Conservation (phyloP, 1,140 invertebrate species). For the Semibalanus balanoides region DNA sequence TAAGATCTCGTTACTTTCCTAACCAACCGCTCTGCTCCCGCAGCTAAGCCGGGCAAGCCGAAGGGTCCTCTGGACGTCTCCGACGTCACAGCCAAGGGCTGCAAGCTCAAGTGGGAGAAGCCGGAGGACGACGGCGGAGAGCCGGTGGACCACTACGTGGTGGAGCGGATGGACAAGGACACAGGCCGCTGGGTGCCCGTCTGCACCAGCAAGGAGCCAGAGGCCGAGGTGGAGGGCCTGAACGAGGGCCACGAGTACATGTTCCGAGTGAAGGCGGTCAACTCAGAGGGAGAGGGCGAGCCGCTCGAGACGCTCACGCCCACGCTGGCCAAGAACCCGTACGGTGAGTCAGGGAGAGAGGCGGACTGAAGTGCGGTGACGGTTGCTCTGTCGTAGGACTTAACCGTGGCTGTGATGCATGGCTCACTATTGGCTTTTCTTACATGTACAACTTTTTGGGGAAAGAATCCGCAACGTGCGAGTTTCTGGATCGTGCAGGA, state of each 20-base stretch:
- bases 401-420: too few species aligned
- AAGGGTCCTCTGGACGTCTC: conserved; percentile 65
- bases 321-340: conserved; percentile 83
- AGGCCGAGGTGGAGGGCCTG: conserved; percentile 20
- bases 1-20: too few species aligned
- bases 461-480: too few species aligned
- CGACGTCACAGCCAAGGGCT: conserved; percentile 80
- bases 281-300: conserved; percentile 87
- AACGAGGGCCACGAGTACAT: conserved; percentile 78
- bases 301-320: conserved; percentile 66
- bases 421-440: too few species aligned
- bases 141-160: conserved; percentile 81
- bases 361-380: too few species aligned
- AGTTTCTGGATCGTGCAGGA: too few species aligned
- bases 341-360: conserved; percentile 48
- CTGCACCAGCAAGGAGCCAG: conserved; percentile 62
- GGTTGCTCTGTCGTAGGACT: too few species aligned
- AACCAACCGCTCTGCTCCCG: too few species aligned
- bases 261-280: conserved; percentile 93
- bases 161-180: conserved; percentile 89
- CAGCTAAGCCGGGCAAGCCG: conserved; percentile 47
- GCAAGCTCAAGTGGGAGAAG: conserved; percentile 84
- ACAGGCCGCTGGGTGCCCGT: conserved; percentile 88
- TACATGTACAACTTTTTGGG: too few species aligned
- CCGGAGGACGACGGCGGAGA: conserved; percentile 89